Evolutionary conservation across 2,888 invertebrate genomes (phyloP).

Genomic region (Drosophila rubida): DNA sequence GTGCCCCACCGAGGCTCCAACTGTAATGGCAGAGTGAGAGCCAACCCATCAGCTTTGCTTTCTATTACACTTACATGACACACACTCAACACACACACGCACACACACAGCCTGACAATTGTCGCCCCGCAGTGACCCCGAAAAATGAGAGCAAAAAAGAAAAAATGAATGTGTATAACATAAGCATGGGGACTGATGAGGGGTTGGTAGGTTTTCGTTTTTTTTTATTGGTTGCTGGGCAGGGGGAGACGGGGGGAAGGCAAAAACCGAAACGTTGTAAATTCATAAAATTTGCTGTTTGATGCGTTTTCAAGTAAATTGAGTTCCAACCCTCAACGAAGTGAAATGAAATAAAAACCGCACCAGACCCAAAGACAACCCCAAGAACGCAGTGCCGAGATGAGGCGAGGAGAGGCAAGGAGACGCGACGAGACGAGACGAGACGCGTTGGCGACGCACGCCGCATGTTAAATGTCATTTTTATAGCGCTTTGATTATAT

Average conservation of each 20-base stretch:
- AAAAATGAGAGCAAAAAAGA: constrained; percentile 24
- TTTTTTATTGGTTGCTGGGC: background rate
- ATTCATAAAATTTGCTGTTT: constrained; percentile 81
- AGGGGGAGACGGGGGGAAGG: constrained; percentile 3
- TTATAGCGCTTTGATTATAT: constrained; percentile 81
- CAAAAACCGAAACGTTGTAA: constrained; percentile 77
- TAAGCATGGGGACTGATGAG: background rate
- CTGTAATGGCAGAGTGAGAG: constrained; percentile 41
- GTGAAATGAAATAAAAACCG: constrained; percentile 79
- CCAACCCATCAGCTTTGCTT: constrained; percentile 75
- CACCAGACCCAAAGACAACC: constrained; percentile 53
- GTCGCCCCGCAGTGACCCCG: constrained; percentile 74
- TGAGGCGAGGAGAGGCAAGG: background rate
- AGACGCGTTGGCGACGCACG: constrained; percentile 76
- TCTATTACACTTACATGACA: constrained; percentile 79
- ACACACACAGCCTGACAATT: constrained; percentile 61
- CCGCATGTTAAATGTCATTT: constrained; percentile 81
- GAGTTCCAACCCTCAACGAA: constrained; percentile 79
- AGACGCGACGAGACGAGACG: constrained; percentile 20
- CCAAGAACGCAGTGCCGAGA: constrained; percentile 11
- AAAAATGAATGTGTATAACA: constrained; percentile 35
- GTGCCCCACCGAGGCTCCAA: constrained; percentile 36
- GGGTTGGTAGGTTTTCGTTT: background rate
- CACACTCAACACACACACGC: constrained; percentile 40
- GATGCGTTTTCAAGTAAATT: constrained; percentile 81